Evolutionary conservation across 1,140 invertebrate genomes (phyloP), one percentile per base, ranked within the genome.

Genomic region (Cyphomyrmex costatus): DNA sequence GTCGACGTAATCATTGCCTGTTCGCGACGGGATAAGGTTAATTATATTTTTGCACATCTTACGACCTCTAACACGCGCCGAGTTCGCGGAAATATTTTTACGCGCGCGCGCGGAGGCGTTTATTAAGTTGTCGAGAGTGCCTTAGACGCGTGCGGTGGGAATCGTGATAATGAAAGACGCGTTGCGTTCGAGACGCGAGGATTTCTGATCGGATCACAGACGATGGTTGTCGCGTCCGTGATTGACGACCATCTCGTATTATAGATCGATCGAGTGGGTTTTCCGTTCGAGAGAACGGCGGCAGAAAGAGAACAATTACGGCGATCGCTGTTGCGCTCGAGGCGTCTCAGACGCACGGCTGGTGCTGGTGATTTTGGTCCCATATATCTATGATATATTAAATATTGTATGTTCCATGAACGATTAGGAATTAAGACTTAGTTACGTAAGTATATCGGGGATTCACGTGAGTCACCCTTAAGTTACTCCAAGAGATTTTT

Each of bases 351-450:
- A 77, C 58, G 84, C 70, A 95, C 95, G 95, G 96, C 96, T 97
- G 97, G 97, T 92, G 93, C 92, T 92, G 93, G 95, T 95, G 93
- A 97, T 96, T 97, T 97, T 97, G 97, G 97, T 97, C 97, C 97
- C 97, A 98, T 98, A 98, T 98, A 98, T 98, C 98, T 98, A 98
- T 98, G 98, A 98, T 98, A 98, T 98, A 98, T 98, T 97, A 96
- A 95, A 96, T 95, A 95, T 95, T 95, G 97, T 98, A 98, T 97
- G 98, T 98, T 98, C 97, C 97, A 97, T 98, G 97, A 98, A 98
- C 98, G 96, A 96, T 93, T 94, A 94, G 91, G 88, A 21, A 77
- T 80, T 86, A 91, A 90, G 86, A 80, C 12, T 76, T 88, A 88
- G 86, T 14, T 71, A 21, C 53, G 60, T 86, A 89, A 92, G 86